A percentile compares a stretch with the other conserved stretches of the same genome.
Conservation (phyloP, 1,140 invertebrate genomes). For the Bombus difficillimus region DNA sequence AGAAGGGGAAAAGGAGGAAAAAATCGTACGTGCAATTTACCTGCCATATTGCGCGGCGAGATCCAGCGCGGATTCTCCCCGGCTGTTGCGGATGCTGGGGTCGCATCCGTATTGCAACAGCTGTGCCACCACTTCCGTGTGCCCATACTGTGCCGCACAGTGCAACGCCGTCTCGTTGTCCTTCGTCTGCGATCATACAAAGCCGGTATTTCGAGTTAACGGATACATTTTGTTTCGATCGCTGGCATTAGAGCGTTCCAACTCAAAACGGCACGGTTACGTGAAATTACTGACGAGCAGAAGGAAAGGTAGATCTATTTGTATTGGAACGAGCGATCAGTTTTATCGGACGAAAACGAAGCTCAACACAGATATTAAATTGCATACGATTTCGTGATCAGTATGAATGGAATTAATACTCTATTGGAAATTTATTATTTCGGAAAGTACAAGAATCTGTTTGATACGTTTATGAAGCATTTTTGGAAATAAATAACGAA, state of each 20-base stretch:
- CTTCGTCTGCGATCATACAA: conserved; percentile 88
- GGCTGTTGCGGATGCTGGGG: conserved; percentile 93
- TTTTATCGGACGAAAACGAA: neutral
- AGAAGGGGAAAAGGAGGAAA: neutral
- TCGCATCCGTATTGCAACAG: conserved; percentile 94
- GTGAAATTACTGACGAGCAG: neutral
- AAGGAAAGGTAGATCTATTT: neutral
- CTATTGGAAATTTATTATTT: neutral
- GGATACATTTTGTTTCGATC: conserved; percentile 3
- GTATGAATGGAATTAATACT: neutral
- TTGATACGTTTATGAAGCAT: neutral
- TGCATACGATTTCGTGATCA: neutral
- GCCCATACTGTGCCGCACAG: conserved; percentile 97
- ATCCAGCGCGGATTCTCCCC: conserved; percentile 96
- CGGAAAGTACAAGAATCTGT: neutral
- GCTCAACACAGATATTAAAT: neutral
- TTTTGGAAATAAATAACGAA: neutral
- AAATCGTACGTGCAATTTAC: conserved; percentile 80
- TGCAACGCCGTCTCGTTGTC: conserved; percentile 97
- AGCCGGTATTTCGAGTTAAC: conserved; percentile 53
- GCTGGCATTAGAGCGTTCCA: neutral
- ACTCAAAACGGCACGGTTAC: neutral
- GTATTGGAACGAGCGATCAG: neutral
- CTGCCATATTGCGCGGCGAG: conserved; percentile 96
- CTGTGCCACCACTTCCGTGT: conserved; percentile 93